A percentile compares a stretch with the other conserved stretches of the same genome.
Evolutionary conservation across 2,113 vertebrate species (phyloP).

Genomic region (Xiphophorus couchianus): DNA sequence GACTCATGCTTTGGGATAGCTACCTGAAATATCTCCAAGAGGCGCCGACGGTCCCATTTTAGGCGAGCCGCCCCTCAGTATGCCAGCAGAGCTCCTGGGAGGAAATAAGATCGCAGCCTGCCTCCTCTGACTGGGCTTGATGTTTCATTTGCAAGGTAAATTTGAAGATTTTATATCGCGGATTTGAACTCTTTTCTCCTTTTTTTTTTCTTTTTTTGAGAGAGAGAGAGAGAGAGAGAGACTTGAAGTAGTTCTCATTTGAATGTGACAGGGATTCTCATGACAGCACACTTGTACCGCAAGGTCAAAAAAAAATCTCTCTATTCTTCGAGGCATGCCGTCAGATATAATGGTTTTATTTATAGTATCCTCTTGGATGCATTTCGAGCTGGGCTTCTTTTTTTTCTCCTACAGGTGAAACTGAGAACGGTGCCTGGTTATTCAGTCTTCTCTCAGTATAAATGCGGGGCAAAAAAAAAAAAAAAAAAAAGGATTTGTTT

Average conservation of each 20-base stretch:
- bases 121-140: slow-evolving; percentile 62
- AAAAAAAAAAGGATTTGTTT: slow-evolving; percentile 8
- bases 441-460: slow-evolving; percentile 20
- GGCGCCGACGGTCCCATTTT: slow-evolving; percentile 49
- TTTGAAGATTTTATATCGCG: slow-evolving; percentile 28
- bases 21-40: slow-evolving; percentile 61
- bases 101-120: slow-evolving; percentile 36
- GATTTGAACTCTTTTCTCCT: slow-evolving; percentile 39
- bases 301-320: slow-evolving; percentile 73
- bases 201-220: background rate
- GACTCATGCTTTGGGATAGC: slow-evolving; percentile 62
- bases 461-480: background rate
- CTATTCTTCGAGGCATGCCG: slow-evolving; percentile 28
- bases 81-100: slow-evolving; percentile 51
- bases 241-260: slow-evolving; percentile 62
- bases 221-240: slow-evolving; percentile 27
- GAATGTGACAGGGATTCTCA: slow-evolving; percentile 61
- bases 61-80: slow-evolving; percentile 26
- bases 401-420: slow-evolving; percentile 52
- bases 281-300: slow-evolving; percentile 65
- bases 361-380: slow-evolving; percentile 44
- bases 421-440: slow-evolving; percentile 39
- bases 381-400: slow-evolving; percentile 5
- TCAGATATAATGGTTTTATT: slow-evolving; percentile 47
- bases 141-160: slow-evolving; percentile 77